Percentiles rank a stretch among this genome's conserved stretches.
Evolutionary conservation across 2,888 invertebrate genomes (phyloP).

Genomic region (Andrena praecox): DNA sequence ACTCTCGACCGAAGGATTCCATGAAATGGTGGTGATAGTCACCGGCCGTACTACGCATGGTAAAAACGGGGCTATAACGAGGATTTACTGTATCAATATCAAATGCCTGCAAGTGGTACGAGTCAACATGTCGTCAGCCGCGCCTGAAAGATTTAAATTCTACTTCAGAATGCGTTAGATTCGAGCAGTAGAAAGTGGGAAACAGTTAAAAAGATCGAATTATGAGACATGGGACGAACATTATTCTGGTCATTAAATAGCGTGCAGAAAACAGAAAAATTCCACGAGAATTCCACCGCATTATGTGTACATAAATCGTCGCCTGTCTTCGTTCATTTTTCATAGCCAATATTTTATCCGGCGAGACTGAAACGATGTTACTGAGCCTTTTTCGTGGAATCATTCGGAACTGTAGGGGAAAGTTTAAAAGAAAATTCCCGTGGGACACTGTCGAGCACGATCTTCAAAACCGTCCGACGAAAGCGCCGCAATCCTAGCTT

Average conservation of each 20-base stretch:
- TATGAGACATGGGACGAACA: too few species aligned
- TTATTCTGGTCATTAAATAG: background rate
- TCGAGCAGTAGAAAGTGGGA: too few species aligned
- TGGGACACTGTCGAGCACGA: background rate
- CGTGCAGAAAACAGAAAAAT: background rate
- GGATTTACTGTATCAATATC: background rate
- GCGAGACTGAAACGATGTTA: background rate
- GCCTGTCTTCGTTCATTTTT: constrained; percentile 21
- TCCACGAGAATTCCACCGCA: background rate
- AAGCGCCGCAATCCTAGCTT: background rate
- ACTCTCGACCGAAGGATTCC: too few species aligned
- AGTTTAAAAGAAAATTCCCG: constrained; percentile 15
- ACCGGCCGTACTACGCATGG: too few species aligned
- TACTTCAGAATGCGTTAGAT: too few species aligned
- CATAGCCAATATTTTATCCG: constrained; percentile 44
- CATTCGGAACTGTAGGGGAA: background rate
- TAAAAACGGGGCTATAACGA: too few species aligned
- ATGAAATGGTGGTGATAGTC: too few species aligned
- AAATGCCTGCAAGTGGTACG: background rate
- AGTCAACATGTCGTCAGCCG: background rate
- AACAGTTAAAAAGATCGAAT: too few species aligned
- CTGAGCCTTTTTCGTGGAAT: constrained; percentile 6
- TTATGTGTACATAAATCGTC: constrained; percentile 39
- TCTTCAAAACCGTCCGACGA: background rate
- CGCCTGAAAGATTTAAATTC: too few species aligned